Evolutionary conservation across 2,113 vertebrate genomes (phyloP).

Genomic region (Bungarus multicinctus): DNA sequence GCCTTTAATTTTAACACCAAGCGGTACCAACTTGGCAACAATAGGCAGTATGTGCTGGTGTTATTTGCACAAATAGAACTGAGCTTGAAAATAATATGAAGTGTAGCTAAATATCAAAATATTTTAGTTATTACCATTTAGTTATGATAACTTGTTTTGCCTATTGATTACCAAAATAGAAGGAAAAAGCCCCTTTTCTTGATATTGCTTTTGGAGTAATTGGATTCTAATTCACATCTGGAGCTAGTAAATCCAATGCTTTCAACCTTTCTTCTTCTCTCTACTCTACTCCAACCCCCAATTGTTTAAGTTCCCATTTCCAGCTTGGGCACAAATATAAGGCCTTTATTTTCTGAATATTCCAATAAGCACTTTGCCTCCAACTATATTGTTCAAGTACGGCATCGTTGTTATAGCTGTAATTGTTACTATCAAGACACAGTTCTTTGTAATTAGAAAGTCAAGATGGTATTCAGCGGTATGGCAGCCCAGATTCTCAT

Average conservation of each 20-base stretch:
- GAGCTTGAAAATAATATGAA: conserved; percentile 54
- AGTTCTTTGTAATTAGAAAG: conserved; percentile 86
- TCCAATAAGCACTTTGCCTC: conserved; percentile 79
- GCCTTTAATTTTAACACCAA: conserved; percentile 29
- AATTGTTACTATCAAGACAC: conserved; percentile 85
- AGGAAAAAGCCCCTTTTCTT: conserved; percentile 70
- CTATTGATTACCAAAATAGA: conserved; percentile 77
- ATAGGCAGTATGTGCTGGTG: conserved; percentile 11
- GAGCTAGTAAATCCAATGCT: conserved; percentile 72
- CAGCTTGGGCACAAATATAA: conserved; percentile 70
- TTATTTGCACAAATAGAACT: conserved; percentile 44
- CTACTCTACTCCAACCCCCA: conserved; percentile 55
- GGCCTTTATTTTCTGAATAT: conserved; percentile 79
- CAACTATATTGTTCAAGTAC: conserved; percentile 75
- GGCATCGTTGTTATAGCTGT: conserved; percentile 79
- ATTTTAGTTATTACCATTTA: conserved; percentile 72
- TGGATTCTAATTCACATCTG: conserved; percentile 80
- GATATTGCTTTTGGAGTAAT: conserved; percentile 63
- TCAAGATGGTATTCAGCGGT: conserved; percentile 83
- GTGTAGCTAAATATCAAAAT: conserved; percentile 67
- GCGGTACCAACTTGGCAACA: conserved; percentile 31
- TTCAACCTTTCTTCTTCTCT: conserved; percentile 68
- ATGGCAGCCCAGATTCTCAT: conserved; percentile 80
- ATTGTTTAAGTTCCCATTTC: conserved; percentile 77
- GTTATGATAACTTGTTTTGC: conserved; percentile 65